These are phyloP conservation scores for Chromoteleia sp. DNA, from an alignment of 2,888 invertebrate species.

Conservation along the genomic window DNA sequence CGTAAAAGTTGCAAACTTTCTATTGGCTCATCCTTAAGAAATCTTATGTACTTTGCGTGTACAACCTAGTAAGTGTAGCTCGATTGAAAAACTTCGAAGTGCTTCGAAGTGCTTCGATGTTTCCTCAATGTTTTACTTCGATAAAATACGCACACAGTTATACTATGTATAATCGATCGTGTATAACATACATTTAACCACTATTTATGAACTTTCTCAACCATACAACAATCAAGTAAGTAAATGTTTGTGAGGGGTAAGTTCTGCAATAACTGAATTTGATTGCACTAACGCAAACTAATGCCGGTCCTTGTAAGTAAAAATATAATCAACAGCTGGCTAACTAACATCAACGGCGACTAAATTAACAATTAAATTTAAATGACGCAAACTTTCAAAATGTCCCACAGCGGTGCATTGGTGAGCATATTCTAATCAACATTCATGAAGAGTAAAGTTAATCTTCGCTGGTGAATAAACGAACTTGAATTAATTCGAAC, in stretches of 20 bases:
- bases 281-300: conserved; percentile 5
- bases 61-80: no score
- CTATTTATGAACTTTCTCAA: not conserved
- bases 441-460: no score
- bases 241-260: conserved; percentile 5
- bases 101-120: no score
- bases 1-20: no score
- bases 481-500: no score
- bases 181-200: not conserved
- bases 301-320: not conserved
- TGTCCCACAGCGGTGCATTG: not conserved
- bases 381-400: not conserved
- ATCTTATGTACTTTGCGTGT: no score
- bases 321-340: not conserved
- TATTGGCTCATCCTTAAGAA: no score
- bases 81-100: not conserved
- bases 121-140: not conserved
- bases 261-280: not conserved
- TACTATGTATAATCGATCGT: not conserved
- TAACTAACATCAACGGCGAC: no score
- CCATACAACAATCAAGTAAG: not conserved
- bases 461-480: no score
- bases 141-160: not conserved
- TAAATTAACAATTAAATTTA: not conserved
- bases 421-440: no score